A percentile compares a stretch with the other conserved stretches of the same genome.
phyloP scores from a whole-genome alignment of 2,888 invertebrate genomes.

The Eupithecia vulgata region DNA sequence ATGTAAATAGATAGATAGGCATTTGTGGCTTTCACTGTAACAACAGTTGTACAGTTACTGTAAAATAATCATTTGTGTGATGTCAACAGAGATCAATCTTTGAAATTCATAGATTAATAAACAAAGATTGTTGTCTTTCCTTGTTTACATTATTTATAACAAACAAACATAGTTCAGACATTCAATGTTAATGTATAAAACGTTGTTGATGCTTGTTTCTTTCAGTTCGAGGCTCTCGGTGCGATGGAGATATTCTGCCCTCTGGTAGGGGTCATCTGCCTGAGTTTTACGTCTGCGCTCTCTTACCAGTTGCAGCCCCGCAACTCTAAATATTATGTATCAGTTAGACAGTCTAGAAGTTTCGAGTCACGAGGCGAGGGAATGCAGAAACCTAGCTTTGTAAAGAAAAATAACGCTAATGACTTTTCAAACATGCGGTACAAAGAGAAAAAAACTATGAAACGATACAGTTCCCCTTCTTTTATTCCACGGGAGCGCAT shows the following conservation, averaged over 20 bases:
- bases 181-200: constrained; percentile 34
- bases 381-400: constrained; percentile 54
- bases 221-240: constrained; percentile 45
- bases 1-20: no score
- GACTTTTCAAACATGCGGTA: constrained; percentile 60
- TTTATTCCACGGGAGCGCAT: constrained; percentile 11
- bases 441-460: constrained; percentile 51
- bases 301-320: constrained; percentile 60
- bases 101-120: constrained; percentile 5
- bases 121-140: neutral
- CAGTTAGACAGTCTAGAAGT: constrained; percentile 46
- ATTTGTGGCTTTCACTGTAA: neutral
- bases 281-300: constrained; percentile 47
- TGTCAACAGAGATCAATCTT: neutral
- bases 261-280: constrained; percentile 37
- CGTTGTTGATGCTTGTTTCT: constrained; percentile 27
- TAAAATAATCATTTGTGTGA: neutral
- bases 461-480: constrained; percentile 6
- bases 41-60: neutral
- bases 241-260: constrained; percentile 55
- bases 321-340: constrained; percentile 57
- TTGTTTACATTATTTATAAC: constrained; percentile 49
- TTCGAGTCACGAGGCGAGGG: constrained; percentile 46
- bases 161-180: constrained; percentile 46
- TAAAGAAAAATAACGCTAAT: constrained; percentile 51